A percentile compares a stretch with the other conserved stretches of the same genome.
phyloP scores from a whole-genome alignment of 2,888 invertebrate species.

The Venusia cambrica region DNA sequence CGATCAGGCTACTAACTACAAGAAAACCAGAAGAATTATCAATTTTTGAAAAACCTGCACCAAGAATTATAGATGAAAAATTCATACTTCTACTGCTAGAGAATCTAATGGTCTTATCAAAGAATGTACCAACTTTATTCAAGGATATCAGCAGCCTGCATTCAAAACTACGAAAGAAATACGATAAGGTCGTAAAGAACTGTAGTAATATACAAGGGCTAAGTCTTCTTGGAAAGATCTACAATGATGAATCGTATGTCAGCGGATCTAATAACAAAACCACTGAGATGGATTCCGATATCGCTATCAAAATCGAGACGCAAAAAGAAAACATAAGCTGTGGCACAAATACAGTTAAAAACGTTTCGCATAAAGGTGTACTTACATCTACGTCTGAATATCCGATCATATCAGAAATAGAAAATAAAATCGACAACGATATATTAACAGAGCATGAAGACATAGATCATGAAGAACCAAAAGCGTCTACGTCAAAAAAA shows the following conservation, averaged over 20 bases:
- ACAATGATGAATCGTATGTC: conserved; percentile 40
- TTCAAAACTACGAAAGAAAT: conserved; percentile 50
- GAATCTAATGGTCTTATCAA: conserved; percentile 54
- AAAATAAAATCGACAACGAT: too few species aligned
- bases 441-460: too few species aligned
- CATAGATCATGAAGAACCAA: conserved; percentile 20
- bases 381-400: conserved; percentile 3
- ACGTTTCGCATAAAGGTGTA: conserved; percentile 15
- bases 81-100: conserved; percentile 60
- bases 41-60: conserved; percentile 43
- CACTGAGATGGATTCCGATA: conserved; percentile 31
- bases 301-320: conserved; percentile 17
- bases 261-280: conserved; percentile 33
- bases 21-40: conserved; percentile 33
- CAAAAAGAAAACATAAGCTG: conserved; percentile 11
- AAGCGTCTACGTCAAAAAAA: conserved; percentile 9
- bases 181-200: conserved; percentile 43
- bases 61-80: conserved; percentile 56
- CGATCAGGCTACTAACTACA: conserved; percentile 14
- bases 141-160: conserved; percentile 58
- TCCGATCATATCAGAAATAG: not conserved
- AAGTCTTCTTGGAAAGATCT: conserved; percentile 58
- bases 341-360: conserved; percentile 17
- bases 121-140: conserved; percentile 46
- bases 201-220: conserved; percentile 41